These are phyloP conservation scores for Hanleya hanleyi DNA, from an alignment of 2,888 invertebrate species.

Conservation along the genomic window DNA sequence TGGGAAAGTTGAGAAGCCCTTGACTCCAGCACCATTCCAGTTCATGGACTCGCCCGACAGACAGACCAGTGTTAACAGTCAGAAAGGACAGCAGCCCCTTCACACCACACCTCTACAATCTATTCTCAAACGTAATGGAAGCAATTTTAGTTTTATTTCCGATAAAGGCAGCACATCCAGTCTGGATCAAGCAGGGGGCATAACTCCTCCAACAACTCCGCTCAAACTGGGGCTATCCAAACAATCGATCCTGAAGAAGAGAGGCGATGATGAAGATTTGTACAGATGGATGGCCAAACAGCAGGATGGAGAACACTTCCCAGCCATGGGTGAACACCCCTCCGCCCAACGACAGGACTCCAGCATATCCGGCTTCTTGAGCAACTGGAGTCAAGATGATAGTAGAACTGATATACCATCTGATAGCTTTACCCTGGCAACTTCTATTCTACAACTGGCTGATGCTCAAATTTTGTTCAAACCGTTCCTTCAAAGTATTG, in stretches of 20 bases:
- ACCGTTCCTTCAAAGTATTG: conserved; percentile 89
- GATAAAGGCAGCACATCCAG: conserved; percentile 58
- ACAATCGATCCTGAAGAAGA: conserved; percentile 39
- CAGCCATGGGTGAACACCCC: not conserved
- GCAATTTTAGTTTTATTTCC: conserved; percentile 71
- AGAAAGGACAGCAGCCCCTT: not conserved
- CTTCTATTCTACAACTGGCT: conserved; percentile 77
- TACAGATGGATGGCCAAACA: conserved; percentile 97
- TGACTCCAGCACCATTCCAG: not conserved
- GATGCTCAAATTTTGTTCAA: conserved; percentile 87
- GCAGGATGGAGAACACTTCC: conserved; percentile 76
- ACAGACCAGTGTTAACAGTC: not conserved
- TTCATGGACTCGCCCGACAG: conserved; percentile 21
- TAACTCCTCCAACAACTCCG: conserved; percentile 55
- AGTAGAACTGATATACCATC: conserved; percentile 58
- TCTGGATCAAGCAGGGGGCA: conserved; percentile 46
- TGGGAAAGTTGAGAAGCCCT: no score
- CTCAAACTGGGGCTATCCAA: conserved; percentile 34
- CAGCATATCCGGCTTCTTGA: conserved; percentile 63
- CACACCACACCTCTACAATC: not conserved
- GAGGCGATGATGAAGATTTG: conserved; percentile 81
- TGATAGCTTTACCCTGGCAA: conserved; percentile 62
- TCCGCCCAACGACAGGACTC: conserved; percentile 56
- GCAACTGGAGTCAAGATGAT: conserved; percentile 69
- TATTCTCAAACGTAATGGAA: conserved; percentile 57